Evolutionary conservation across 2,888 invertebrate species (phyloP), one percentile per base, ranked within the genome.

Genomic region (Pardosa pseudoannulata): DNA sequence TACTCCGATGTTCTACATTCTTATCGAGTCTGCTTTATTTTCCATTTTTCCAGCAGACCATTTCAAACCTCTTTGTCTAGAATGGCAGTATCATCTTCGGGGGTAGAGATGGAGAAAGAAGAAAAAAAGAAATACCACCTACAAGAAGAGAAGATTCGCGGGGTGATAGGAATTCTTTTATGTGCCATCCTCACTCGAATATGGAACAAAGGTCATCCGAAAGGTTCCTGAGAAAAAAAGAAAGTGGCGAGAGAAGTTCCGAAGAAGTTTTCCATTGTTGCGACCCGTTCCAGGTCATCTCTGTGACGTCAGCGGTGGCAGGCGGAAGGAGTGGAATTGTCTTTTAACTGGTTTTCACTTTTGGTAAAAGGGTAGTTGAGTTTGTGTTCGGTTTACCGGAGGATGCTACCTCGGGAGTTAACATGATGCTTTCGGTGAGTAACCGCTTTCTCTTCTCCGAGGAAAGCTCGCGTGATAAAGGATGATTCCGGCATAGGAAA

Each of bases 371-470:
- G 67, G 28, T 72, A 72, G 76, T 72, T 67, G 28, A 36, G 71
- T 67, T 50, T 36, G 50, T 29, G 78, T 73, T 83, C 78, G 50
- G 76, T 83, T 56, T 73, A 78, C 72, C 50, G 28, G 83, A 83
- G 83, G 83, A 83, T 83, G 83, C 76, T 71, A n/a, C 50, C 67
- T 19, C 64, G 46, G 78, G 83, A 83, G 28, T 72, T 83, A 83
- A 83, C 72, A 83, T 83, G 83, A 83, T 83, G 83, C 78, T 83
- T 78, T 72, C 78, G 36, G 83, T 83, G 46, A 83, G 83, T 83
- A 46, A 9, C 1, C 56, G 32, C 32, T 31, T 64, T 28, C 23
- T 28, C n/a, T 27, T 1, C 64, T 11, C 27, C 46, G 9, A 16
- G 46, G 2, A 46, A n/a, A n/a, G n/a, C n/a, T n/a, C n/a, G n/a